Evolutionary conservation across 2,797 vertebrate genomes (phyloP), one percentile per base, ranked within the genome.

Genomic region (Dicrostonyx torquatus): DNA sequence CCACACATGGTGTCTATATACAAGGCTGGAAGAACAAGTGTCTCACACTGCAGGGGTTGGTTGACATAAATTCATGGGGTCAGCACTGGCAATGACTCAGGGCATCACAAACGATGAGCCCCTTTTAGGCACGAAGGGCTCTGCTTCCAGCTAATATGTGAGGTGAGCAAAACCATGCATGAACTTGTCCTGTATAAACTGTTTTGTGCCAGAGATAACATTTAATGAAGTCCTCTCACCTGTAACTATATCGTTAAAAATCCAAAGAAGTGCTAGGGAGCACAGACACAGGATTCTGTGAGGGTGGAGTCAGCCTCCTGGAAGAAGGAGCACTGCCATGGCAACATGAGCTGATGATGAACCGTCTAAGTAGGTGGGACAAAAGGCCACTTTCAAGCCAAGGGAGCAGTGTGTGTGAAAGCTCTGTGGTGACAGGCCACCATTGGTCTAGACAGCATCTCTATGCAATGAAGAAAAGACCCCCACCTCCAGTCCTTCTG

Each of bases 41-140:
- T 45, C 50, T 0, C 22, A 43, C 1, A 24, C 6, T 37, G 17
- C 55, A 48, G 6, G n/a, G 50, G 14, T 34, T 43, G n/a, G 20
- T 20, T 45, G 72, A 58, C 34, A 45, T 12, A 12, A 31, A 14
- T 0, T 5, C 0, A 0, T 13, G 50, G 8, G 0, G 5, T 68
- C 66, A 37, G 29, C 9, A 0, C 14, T 2, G 43, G 26, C 66
- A 29, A 13, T 12, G 6, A 14, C 18, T 40, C 5, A 0, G 2
- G 15, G 9, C 20, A 6, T 70, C 68, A 43, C 22, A 34, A 10
- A 4, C 0, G 6, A 5, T 0, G 48, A 73, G 26, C 7, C 78
- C n/a, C n/a, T 66, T 78, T 66, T 17, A 12, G 15, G 24, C 26
- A 17, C 11, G 29, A 40, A 58, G 22, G 1, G 1, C 64, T 60